Evolutionary conservation across 1,140 invertebrate species (phyloP), one percentile per base, ranked within the genome.

Genomic region (Drosophila trapezifrons): DNA sequence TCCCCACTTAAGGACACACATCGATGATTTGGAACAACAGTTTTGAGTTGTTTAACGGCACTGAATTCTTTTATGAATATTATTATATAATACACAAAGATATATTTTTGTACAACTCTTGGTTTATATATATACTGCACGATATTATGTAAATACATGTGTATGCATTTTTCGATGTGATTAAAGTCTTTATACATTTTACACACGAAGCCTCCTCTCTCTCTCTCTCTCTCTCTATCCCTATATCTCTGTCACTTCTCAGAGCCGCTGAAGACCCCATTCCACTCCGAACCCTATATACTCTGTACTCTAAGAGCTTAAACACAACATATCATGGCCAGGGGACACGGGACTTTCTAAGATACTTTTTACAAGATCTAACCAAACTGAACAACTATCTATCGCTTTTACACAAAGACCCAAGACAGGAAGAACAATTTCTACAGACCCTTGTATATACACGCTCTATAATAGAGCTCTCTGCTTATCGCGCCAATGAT

Each of bases 131-230:
- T 75, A 69, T 73, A 77, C 56, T 82, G 82, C 83, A 86, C 82
- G 20, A 75, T 78, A 75, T 76, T 82, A 78, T 85, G 78, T 86
- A 85, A 80, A 81, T 85, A 85, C 74, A 51, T 73, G 76, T 84
- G 66, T 75, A 75, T 65, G 71, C 77, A 83, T 72, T 75, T 72
- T 86, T 82, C 63, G 71, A 83, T 73, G 74, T 76, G 76, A 79
- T 87, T 87, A 73, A 79, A 78, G 65, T 82, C 56, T 40, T 57
- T 57, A 69, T 58, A 72, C 46, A 55, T 57, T 58, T 69, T 27
- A 80, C 49, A 63, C 56, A 52, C 18, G 6, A 49, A 55, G 38
- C 57, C 42, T 58, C 45, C 43, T 35, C 75, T 54, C 51, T 52
- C 46, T 47, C 45, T 45, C 45, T 22, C 38, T 40, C 75, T 54